Evolutionary conservation across 2,797 vertebrate genomes (phyloP), one percentile per base, ranked within the genome.

Genomic region (Liasis olivaceus): DNA sequence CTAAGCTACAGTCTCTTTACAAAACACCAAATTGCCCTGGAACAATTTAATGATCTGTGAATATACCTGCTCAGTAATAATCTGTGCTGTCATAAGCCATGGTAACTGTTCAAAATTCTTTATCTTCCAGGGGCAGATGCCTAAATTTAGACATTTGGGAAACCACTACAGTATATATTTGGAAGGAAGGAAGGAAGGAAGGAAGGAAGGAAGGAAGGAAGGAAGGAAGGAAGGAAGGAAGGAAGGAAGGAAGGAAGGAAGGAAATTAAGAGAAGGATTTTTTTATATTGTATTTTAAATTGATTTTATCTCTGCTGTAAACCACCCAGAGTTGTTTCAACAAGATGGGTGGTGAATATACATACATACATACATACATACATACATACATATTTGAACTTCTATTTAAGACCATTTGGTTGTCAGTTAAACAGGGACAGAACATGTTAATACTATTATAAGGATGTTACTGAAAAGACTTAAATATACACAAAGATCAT

Each of bases 21-120:
- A 17, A 66, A 92, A 85, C 24, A 85, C 12, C 12, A 69, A 86
- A 36, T 56, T 92, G 63, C 47, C 51, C 81, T 54, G 28, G 91
- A 90, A 63, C 47, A 90, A 88, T 36, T 93, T 87, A 90, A 90
- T 87, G n/a, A 54, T 24, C 66, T 87, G 66, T 93, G 59, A 88
- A 87, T 87, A 69, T 24, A 64, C 85, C 64, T 63, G 47, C 13
- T 64, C 12, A 24, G 90, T 77, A 81, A 81, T 42, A 69, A 88
- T 12, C 24, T 58, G 31, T 63, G 66, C 7, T 90, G 17, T 56
- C 36, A 54, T 93, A 15, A 14, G 47, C 11, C 12, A 28, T 63
- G 51, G 28, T 20, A 87, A 51, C 22, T 31, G 72, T 81, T 47
- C 72, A 47, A 81, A 54, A 77, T 62, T 62, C 42, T 20, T 26